These are phyloP conservation scores for Tetrao urogallus DNA, from an alignment of 2,113 vertebrate species.

Conservation along the genomic window DNA sequence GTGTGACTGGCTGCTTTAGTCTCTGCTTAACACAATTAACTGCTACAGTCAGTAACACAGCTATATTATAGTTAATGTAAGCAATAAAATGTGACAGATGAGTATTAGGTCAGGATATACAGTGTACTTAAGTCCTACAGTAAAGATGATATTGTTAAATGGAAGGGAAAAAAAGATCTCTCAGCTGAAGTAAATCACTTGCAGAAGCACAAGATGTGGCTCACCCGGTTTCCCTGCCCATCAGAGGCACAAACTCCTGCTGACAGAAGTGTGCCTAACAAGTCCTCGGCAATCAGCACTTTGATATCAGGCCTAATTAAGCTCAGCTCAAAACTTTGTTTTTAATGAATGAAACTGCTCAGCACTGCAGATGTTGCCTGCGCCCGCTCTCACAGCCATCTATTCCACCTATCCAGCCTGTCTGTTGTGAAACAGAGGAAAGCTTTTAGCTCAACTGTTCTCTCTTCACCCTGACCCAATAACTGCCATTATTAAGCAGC, in stretches of 20 bases:
- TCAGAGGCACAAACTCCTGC: not conserved
- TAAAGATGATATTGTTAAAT: not conserved
- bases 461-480: not conserved
- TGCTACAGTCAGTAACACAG: not conserved
- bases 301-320: not conserved
- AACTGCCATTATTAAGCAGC: not conserved
- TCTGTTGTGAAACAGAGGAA: constrained; percentile 10
- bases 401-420: not conserved
- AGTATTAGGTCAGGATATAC: not conserved
- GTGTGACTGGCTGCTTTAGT: not conserved
- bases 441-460: constrained; percentile 12
- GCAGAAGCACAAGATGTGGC: not conserved
- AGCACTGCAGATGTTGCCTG: not conserved
- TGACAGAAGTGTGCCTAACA: not conserved
- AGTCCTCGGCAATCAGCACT: not conserved
- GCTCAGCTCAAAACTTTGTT: constrained; percentile 13
- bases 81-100: not conserved
- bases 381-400: not conserved
- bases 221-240: not conserved
- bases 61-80: not conserved
- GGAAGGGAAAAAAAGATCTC: not conserved
- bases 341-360: constrained; percentile 6
- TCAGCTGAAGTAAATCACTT: not conserved
- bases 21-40: not conserved
- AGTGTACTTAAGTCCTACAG: not conserved